Evolutionary conservation across 2,888 invertebrate species (phyloP).

Genomic region (Ectropis crepuscularia): DNA sequence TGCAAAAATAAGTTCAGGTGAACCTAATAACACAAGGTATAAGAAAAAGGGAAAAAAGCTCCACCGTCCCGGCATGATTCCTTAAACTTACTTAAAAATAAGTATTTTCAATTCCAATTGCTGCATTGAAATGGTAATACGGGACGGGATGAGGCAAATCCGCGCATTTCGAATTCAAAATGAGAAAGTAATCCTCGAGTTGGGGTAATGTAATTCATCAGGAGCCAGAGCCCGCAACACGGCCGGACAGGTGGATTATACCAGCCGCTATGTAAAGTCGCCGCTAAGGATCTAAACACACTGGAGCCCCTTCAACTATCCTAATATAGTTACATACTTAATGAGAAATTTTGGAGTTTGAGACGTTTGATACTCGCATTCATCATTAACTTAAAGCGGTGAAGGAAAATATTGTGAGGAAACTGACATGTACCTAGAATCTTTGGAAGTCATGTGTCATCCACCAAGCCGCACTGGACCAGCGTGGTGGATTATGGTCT

Average conservation of each 20-base stretch:
- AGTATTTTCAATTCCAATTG: conserved; percentile 16
- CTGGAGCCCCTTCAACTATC: background rate
- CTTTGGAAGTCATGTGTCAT: no score
- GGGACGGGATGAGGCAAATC: conserved; percentile 12
- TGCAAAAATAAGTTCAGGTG: no score
- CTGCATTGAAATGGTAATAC: conserved; percentile 7
- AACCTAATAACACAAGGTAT: background rate
- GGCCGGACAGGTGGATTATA: conserved; percentile 10
- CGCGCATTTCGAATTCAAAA: conserved; percentile 23
- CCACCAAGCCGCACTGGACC: no score
- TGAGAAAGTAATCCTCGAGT: conserved; percentile 11
- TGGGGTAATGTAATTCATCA: conserved; percentile 20
- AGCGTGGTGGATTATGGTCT: no score
- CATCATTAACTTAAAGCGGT: no score
- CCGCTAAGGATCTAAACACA: background rate
- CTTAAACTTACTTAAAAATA: conserved; percentile 1
- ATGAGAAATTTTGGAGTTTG: no score
- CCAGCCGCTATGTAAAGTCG: background rate
- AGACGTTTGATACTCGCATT: no score
- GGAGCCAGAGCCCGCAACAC: conserved; percentile 7
- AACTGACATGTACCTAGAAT: no score
- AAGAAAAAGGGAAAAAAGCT: background rate
- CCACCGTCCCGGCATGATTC: background rate
- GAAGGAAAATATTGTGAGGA: no score
- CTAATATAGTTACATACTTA: no score